Evolutionary conservation across 2,888 invertebrate species (phyloP).

Genomic region (Xylophagus ater): DNA sequence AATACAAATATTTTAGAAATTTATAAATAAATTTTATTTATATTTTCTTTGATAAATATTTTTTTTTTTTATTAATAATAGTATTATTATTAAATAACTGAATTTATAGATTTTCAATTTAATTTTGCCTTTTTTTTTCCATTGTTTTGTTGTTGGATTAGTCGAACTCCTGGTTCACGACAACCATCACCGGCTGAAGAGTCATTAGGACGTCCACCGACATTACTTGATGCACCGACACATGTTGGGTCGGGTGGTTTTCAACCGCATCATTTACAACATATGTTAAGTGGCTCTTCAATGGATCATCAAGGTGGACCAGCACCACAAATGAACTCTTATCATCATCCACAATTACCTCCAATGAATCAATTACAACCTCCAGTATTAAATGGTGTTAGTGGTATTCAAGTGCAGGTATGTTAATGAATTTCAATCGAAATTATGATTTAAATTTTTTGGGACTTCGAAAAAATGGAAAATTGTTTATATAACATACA

Average conservation of each 20-base stretch:
- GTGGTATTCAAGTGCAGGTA: conserved; percentile 39
- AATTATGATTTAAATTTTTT: no score
- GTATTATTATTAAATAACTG: background rate
- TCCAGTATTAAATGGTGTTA: conserved; percentile 36
- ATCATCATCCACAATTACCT: conserved; percentile 37
- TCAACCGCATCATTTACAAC: conserved; percentile 41
- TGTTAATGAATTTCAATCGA: no score
- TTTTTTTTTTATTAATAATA: background rate
- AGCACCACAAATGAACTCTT: conserved; percentile 29
- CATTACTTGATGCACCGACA: conserved; percentile 32
- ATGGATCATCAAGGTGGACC: conserved; percentile 33
- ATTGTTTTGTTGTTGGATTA: conserved; percentile 33
- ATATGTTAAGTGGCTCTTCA: conserved; percentile 36
- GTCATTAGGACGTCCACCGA: conserved; percentile 44
- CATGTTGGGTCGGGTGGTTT: conserved; percentile 25
- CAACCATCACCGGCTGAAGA: conserved; percentile 89
- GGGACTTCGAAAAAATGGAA: no score
- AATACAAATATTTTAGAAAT: background rate
- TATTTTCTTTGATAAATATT: background rate
- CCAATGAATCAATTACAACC: conserved; percentile 38
- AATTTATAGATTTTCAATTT: background rate
- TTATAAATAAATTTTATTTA: background rate
- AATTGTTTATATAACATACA: no score
- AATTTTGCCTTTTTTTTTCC: conserved; percentile 9
- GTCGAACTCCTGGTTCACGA: conserved; percentile 80